Base-by-base conservation (phyloP, 2,113 vertebrate species). In the Formicarius rufipectus region DNA sequence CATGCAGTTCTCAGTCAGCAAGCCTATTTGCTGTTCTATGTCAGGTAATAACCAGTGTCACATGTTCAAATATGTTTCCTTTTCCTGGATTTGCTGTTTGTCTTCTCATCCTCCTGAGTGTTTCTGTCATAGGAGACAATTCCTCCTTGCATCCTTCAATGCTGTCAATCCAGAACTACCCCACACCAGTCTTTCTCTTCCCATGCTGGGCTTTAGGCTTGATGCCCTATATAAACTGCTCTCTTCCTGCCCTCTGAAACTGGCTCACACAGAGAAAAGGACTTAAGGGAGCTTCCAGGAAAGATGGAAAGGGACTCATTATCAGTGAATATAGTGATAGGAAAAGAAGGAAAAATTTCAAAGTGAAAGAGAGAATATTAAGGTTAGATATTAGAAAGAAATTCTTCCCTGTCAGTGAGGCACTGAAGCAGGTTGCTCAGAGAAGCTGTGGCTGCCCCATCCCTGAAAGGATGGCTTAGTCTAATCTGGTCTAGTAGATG, bases 21-120 rank as follows among this genome's bases (percentile, higher is more conserved):
- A 69, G 88, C 88, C 56, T 90, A 90, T 63, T 50, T 90, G 72
- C 72, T 90, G 14, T 84, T 90, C 64, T 84, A 90, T 71, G 79
- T 49, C 79, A 90, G 88, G 88, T 90, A 90, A 84, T 49, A 56
- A 37, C 42, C 42, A 56, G 21, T 7, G 35, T 49, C 31, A 49
- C 35, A 8, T 27, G 19, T 42, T 50, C 49, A 77, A 33, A 56
- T 27, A 27, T 0, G 1, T 35, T 83, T 69, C 55, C 17, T 69
- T 76, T 76, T 76, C 55, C 35, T 27, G 21, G 25, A 19, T 77
- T 63, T 84, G 55, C 25, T 52, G 8, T 59, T 79, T 73, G 20
- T 59, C 37, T 52, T 73, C 25, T 84, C 21, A 49, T 69, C 31
- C 14, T 56, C 31, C 35, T 63, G 35, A 10, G 31, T 49, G 31